Evolutionary conservation across 2,113 vertebrate species (phyloP), one percentile per base, ranked within the genome.

Genomic region (Miniopterus natalensis): DNA sequence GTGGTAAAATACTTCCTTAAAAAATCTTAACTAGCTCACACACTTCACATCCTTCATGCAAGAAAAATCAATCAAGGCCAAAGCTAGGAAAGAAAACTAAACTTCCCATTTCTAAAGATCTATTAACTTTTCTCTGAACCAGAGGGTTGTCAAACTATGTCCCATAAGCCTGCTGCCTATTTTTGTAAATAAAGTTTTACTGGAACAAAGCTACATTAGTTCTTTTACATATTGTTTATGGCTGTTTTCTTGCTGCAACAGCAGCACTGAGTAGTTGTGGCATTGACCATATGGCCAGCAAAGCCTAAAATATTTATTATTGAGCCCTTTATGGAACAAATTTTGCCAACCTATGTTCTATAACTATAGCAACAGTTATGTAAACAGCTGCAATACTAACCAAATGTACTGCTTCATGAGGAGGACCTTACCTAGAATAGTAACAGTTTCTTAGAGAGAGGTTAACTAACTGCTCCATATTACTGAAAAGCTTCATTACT

Each of bases 401-500:
- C 65, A 90, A 5, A 85, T 88, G n/a, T 71, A 68, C 5, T 83
- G 40, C 42, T 68, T 86, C 59, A 40, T 42, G 36, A 86, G 51
- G 57, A 84, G 77, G 49, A 23, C 8, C 27, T 88, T 49, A 15
- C 31, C 55, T 78, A 71, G 1, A 92, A 66, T 15, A 15, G 31
- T 10, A 55, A 49, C 23, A 47, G 68, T 23, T 61, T 88, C 53
- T 55, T 73, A 85, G 36, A 57, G 9, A 81, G n/a, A 59, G 13
- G 12, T 89, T 29, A 59, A 36, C 51, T 80, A 88, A 5, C n/a
- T 25, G 5, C 0, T 40, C 27, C 20, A 1, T 27, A 66, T 18
- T 71, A 45, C 5, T 59, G 45, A 88, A 57, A 0, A 68, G 31
- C 89, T 97, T 80, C 2, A 55, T 12, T 88, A 98, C 99, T 98